Evolutionary conservation across 2,113 vertebrate species (phyloP).

Genomic region (Hydropotes inermis): DNA sequence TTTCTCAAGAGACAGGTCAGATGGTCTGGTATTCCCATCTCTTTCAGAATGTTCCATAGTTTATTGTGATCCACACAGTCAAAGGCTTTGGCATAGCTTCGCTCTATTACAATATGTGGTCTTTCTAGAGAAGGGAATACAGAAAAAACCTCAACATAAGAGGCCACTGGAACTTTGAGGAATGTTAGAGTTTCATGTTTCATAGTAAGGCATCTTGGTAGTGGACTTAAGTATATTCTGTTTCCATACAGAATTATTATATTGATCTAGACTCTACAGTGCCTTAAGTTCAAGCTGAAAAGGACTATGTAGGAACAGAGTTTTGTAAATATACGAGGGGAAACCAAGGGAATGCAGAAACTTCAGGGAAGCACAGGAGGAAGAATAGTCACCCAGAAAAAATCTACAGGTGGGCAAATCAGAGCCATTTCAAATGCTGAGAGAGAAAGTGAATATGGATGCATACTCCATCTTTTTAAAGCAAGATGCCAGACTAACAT

Average conservation of each 20-base stretch:
- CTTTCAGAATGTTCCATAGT: no score
- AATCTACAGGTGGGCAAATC: not conserved
- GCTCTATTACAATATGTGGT: not conserved
- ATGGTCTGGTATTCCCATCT: no score
- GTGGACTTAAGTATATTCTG: not conserved
- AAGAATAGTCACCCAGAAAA: not conserved
- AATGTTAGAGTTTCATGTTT: not conserved
- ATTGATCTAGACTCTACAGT: not conserved
- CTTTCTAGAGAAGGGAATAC: not conserved
- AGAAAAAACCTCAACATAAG: not conserved
- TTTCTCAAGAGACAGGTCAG: no score
- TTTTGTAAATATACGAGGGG: not conserved
- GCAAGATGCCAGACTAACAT: not conserved
- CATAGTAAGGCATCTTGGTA: not conserved
- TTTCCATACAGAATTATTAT: not conserved
- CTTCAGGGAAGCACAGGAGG: not conserved
- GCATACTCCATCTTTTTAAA: not conserved
- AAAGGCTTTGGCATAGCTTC: no score
- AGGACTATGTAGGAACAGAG: not conserved
- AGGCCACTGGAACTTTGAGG: not conserved
- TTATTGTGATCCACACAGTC: no score
- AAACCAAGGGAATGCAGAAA: not conserved
- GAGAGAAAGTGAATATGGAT: not conserved
- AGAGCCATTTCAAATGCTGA: not conserved
- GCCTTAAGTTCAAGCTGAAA: not conserved